A percentile compares a stretch with the other conserved stretches of the same genome.
Evolutionary conservation across 2,113 vertebrate genomes (phyloP).

Genomic region (Plestiodon gilberti): DNA sequence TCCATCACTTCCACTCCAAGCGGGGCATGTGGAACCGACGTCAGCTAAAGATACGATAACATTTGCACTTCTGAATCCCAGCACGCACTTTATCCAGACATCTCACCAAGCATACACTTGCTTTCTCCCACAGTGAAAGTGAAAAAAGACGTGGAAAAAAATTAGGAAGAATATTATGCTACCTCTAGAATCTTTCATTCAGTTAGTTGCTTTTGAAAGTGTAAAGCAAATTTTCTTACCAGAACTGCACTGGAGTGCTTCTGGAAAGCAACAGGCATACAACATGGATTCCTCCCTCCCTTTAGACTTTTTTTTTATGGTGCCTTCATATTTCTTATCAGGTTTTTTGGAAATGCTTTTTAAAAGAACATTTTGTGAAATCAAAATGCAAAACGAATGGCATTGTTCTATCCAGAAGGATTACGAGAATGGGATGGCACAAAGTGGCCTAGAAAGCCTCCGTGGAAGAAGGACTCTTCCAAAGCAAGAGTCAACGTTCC

Average conservation of each 20-base stretch:
- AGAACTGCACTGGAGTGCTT: background rate
- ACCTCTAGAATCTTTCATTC: background rate
- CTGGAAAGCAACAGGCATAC: background rate
- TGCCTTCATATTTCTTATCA: background rate
- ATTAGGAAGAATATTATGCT: background rate
- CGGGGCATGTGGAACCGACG: slow-evolving; percentile 95
- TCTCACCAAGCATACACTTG: background rate
- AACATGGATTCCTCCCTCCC: too few species aligned
- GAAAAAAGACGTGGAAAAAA: background rate
- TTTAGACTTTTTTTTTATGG: background rate
- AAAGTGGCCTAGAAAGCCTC: background rate
- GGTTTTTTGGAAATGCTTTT: background rate
- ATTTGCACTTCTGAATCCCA: background rate
- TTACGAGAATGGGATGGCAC: accelerated
- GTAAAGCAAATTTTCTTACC: background rate
- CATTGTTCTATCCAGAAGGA: background rate
- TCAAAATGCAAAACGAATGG: background rate
- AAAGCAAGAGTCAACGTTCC: slow-evolving; percentile 6
- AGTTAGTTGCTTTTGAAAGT: background rate
- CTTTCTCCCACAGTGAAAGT: slow-evolving; percentile 23
- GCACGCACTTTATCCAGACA: slow-evolving; percentile 36
- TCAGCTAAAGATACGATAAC: slow-evolving; percentile 58
- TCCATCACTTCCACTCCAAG: slow-evolving; percentile 93
- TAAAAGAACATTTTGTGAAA: background rate
- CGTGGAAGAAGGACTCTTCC: background rate